Percentiles rank a stretch among this genome's conserved stretches.
phyloP scores from a whole-genome alignment of 2,888 invertebrate species.

The Zonitis immaculata region DNA sequence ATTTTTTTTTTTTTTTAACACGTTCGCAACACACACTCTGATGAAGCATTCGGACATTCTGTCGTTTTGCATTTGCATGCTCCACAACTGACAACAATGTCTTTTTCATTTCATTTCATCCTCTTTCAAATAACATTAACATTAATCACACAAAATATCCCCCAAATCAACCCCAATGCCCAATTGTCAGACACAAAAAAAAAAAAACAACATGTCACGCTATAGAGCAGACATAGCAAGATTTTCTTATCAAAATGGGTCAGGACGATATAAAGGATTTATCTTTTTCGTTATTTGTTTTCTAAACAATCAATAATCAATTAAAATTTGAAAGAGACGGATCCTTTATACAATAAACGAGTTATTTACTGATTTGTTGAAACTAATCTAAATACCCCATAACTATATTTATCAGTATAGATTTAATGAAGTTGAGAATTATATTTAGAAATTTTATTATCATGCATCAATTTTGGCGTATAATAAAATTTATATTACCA shows the following conservation, averaged over 20 bases:
- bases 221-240: slow-evolving; percentile 17
- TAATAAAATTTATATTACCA: slow-evolving; percentile 9
- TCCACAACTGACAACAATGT: slow-evolving; percentile 10
- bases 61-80: slow-evolving; percentile 18
- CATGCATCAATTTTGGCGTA: slow-evolving; percentile 13
- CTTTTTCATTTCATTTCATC: background rate
- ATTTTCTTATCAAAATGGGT: slow-evolving; percentile 13
- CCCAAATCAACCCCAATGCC: background rate
- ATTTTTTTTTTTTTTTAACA: slow-evolving; percentile 15
- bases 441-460: slow-evolving; percentile 14
- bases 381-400: slow-evolving; percentile 16
- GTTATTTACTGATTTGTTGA: slow-evolving; percentile 6
- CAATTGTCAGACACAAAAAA: background rate
- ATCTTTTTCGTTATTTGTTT: slow-evolving; percentile 14
- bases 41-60: slow-evolving; percentile 26
- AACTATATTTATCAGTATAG: slow-evolving; percentile 8
- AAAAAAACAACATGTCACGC: background rate
- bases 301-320: background rate
- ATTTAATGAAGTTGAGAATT: slow-evolving; percentile 8
- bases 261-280: slow-evolving; percentile 10
- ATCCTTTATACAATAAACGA: background rate
- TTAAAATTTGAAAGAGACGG: slow-evolving; percentile 10
- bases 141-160: background rate
- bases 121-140: background rate
- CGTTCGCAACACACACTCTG: slow-evolving; percentile 30